Evolutionary conservation across 2,888 invertebrate genomes (phyloP), one percentile per base, ranked within the genome.

Genomic region (Drosophila helvetica): DNA sequence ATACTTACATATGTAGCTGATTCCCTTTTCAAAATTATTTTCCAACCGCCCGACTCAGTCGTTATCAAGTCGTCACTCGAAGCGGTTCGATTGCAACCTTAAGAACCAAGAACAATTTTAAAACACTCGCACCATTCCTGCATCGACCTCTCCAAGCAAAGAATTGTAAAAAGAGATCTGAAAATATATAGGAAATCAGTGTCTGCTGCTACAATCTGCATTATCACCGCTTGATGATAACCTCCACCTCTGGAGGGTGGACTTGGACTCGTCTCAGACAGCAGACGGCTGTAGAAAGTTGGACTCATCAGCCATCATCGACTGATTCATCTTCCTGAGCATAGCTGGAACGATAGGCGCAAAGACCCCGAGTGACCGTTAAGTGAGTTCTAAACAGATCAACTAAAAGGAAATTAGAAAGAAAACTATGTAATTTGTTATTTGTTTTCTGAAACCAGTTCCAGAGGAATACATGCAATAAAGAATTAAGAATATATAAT

Each of bases 11-110:
- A 43, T 55, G 8, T 27, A 8, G 27, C 46, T 33, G 55, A 57
- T 70, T 56, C 71, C 69, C 64, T 71, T 70, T 69, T 71, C 63
- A 55, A 47, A 61, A 70, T 64, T 69, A 57, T 59, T 74, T 72
- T 72, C 63, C 38, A 74, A 68, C 65, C 22, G 50, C 30, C 18
- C 48, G 57, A 50, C 74, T 65, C 87, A 89, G 90, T 89, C 78
- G 86, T 85, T 88, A 89, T 86, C 77, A 86, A 78, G 78, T 74
- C 89, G 79, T 74, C 87, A 77, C 42, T 75, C 78, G 62, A 67
- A 67, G 73, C 77, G 77, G 83, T 77, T 80, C 82, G 67, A 53
- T n/a, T 33, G 50, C 46, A 61, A 48, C 55, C 38, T 66, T 10
- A 30, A 48, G 54, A 45, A 52, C 25, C 17, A 56, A 51, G 56